Base-by-base conservation (phyloP, 1,140 invertebrate species). In the honey bee (Apis mellifera) region DNA sequence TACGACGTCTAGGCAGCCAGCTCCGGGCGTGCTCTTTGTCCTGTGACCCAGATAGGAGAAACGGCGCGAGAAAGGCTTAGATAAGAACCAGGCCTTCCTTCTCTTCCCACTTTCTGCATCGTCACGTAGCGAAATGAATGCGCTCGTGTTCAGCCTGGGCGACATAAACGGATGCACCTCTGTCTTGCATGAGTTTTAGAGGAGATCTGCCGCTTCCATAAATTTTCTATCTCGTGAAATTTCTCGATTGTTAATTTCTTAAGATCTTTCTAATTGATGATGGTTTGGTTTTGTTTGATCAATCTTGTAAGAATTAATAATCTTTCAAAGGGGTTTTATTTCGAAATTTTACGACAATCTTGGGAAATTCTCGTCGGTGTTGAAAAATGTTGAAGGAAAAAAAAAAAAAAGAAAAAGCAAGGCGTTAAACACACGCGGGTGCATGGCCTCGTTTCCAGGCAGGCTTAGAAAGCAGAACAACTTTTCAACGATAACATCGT, bases 41-140 rank as follows among this genome's bases (percentile, higher is more conserved):
- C 77, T 79, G 68, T 64, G 77, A 79, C 77, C 77, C 23, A 72
- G 62, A 81, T 73, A 81, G 71, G 71, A 75, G 57, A 66, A 50
- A 48, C 32, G 62, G 59, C 57, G 78, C 60, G 72, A 62, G 65
- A 70, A 70, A 54, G 48, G 17, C 74, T 23, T 15, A 64, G 74
- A 76, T 42, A 54, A 62, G 42, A 54, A 66, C 26, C 19, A 2
- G 19, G 13, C 17, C 19, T 7, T 42, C 21, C 57, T 64, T 17
- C 19, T 64, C 70, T 60, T 26, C 21, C 17, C 13, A 12, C 52
- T 57, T 69, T 62, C 75, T 71, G 26, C 62, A 42, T 5, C 72
- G 55, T 48, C 55, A 59, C 71, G 42, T 48, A 48, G 54, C 19
- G n/a, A 50, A 50, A 74, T 60, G 55, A 62, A 50, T 26, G 42